Evolutionary conservation across 2,113 vertebrate species (phyloP).

Genomic region (Cyprinodon brontotheroides): DNA sequence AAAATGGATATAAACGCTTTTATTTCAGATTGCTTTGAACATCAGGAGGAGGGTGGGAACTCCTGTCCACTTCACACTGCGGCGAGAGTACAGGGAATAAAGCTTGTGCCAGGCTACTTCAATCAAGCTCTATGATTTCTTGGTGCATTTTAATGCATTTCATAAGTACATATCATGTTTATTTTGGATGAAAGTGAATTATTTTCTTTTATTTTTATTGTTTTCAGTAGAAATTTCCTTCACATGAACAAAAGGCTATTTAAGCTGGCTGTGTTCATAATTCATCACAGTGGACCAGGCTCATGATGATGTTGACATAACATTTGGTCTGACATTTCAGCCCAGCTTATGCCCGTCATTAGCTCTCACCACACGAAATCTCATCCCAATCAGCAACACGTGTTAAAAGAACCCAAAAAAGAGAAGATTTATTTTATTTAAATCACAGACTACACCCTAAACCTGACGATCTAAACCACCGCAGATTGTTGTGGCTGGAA

Average conservation of each 20-base stretch:
- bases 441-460: not conserved
- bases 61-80: constrained; percentile 39
- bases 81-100: constrained; percentile 23
- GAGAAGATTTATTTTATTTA: not conserved
- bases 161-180: not conserved
- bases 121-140: constrained; percentile 24
- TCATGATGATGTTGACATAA: constrained; percentile 77
- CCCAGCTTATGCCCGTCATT: constrained; percentile 68
- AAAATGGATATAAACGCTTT: constrained; percentile 15
- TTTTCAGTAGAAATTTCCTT: constrained; percentile 22
- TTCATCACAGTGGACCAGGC: constrained; percentile 67
- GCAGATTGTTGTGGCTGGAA: no score
- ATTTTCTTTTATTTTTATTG: constrained; percentile 1
- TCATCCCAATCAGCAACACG: constrained; percentile 64
- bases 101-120: constrained; percentile 37
- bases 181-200: constrained; percentile 2
- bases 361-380: constrained; percentile 68
- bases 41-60: constrained; percentile 35
- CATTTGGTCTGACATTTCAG: constrained; percentile 80
- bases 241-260: constrained; percentile 44
- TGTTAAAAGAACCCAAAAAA: not conserved
- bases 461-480: constrained; percentile 22
- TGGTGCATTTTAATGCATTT: constrained; percentile 27
- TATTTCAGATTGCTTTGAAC: constrained; percentile 30
- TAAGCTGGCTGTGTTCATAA: constrained; percentile 70